Evolutionary conservation across 2,797 vertebrate genomes (phyloP), one percentile per base, ranked within the genome.

Genomic region (Oophaga sylvatica): DNA sequence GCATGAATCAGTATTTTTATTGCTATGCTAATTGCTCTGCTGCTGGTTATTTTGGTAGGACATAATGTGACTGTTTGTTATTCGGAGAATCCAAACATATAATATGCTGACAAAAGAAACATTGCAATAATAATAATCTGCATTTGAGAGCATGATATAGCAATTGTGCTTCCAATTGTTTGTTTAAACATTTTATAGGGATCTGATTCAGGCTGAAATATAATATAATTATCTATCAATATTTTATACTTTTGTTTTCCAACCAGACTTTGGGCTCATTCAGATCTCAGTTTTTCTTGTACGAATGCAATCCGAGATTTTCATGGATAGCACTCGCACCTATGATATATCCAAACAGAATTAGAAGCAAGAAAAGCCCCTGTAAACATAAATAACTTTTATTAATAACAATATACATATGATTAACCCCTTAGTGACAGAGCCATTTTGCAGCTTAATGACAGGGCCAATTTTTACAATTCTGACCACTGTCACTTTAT

Each of bases 11-110:
- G 60, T 62, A 63, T 86, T 73, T 86, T 41, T 81, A 57, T 68
- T 48, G 84, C 22, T 79, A 31, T 15, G 26, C 80, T 86, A 89
- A 83, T 77, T 86, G 84, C 57, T 35, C 68, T 82, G 71, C 78
- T 86, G 63, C 31, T 70, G 62, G 48, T 68, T 41, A 86, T 62
- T 79, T 82, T 89, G 62, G 31, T 45, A 83, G 77, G 41, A 63
- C n/a, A 78, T 78, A 76, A 75, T 48, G 48, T 8, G 20, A 41
- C 35, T 83, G 79, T 83, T 70, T 78, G 19, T 26, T 67, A 45
- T 57, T 41, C 31, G 16, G 59, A 63, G 17, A 53, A 53, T 56
- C 75, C 60, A 65, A 81, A 65, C 35, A 81, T 41, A 65, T 41
- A 6, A 31, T 45, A 81, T 45, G 19, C 59, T 48, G 59, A 45